A percentile compares a stretch with the other conserved stretches of the same genome.
Conservation (phyloP, 2,113 vertebrate genomes). For the Hassar affinis region DNA sequence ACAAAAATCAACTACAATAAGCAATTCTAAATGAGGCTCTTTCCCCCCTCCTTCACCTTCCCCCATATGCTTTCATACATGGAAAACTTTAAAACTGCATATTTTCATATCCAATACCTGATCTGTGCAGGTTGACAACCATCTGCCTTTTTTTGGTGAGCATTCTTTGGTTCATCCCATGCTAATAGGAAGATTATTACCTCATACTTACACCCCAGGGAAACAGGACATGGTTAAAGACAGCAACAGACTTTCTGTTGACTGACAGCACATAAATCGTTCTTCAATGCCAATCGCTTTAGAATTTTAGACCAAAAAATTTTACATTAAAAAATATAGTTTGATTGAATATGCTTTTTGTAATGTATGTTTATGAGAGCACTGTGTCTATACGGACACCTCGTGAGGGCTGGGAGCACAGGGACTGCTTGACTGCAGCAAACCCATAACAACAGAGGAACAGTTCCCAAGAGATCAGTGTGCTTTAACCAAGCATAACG, state of each 20-base stretch:
- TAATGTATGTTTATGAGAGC: no score
- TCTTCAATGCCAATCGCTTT: background rate
- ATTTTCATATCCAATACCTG: background rate
- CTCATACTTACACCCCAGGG: background rate
- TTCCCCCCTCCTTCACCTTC: no score
- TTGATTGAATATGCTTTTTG: background rate
- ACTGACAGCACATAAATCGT: background rate
- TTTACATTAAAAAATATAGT: background rate
- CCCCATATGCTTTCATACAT: background rate
- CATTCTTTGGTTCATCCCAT: background rate
- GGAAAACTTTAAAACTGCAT: background rate
- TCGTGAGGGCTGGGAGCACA: background rate
- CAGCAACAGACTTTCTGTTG: background rate
- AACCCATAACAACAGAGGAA: conserved; percentile 5
- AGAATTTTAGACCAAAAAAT: background rate
- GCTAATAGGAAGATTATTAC: no score
- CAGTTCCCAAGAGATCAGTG: background rate
- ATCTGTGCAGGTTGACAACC: background rate
- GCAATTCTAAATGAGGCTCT: background rate
- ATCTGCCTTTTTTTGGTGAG: background rate
- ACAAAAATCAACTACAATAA: background rate
- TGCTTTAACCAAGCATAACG: conserved; percentile 11
- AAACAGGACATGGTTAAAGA: background rate
- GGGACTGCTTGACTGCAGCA: conserved; percentile 1
- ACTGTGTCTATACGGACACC: background rate